These are phyloP conservation scores for Piaya cayana DNA, from an alignment of 2,113 vertebrate genomes.

Conservation along the genomic window DNA sequence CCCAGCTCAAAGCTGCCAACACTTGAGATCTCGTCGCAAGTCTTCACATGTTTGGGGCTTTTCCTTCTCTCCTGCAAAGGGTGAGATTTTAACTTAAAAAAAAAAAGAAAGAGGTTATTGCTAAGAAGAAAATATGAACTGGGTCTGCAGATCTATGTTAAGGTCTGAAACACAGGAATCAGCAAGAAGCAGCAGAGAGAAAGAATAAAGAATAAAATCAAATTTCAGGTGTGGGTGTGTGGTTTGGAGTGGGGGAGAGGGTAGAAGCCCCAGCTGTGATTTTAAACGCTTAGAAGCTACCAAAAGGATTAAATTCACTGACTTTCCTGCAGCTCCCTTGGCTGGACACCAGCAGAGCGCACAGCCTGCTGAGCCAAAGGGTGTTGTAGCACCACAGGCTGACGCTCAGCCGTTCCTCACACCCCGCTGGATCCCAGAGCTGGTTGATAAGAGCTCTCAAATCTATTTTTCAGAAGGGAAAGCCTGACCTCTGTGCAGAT, in stretches of 20 bases:
- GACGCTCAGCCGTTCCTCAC: neutral
- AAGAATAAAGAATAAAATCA: neutral
- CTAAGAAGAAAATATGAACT: neutral
- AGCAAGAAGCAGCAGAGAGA: neutral
- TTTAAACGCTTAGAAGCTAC: neutral
- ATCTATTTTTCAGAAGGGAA: neutral
- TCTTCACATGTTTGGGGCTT: neutral
- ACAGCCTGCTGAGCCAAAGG: neutral
- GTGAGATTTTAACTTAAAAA: neutral
- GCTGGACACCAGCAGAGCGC: neutral
- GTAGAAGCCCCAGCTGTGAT: too few relatives aligned
- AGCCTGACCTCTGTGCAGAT: neutral
- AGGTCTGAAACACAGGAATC: neutral
- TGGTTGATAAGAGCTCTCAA: neutral
- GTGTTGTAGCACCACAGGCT: neutral
- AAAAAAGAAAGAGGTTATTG: neutral
- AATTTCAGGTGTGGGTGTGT: neutral
- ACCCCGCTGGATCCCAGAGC: neutral
- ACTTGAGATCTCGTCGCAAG: neutral
- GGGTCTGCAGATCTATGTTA: neutral
- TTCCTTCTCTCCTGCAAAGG: neutral
- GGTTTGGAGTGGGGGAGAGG: neutral
- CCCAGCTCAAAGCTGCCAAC: neutral
- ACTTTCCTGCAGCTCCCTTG: neutral
- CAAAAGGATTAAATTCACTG: neutral